phyloP scores from a whole-genome alignment of 2,888 invertebrate genomes.

The Philereme transversata region DNA sequence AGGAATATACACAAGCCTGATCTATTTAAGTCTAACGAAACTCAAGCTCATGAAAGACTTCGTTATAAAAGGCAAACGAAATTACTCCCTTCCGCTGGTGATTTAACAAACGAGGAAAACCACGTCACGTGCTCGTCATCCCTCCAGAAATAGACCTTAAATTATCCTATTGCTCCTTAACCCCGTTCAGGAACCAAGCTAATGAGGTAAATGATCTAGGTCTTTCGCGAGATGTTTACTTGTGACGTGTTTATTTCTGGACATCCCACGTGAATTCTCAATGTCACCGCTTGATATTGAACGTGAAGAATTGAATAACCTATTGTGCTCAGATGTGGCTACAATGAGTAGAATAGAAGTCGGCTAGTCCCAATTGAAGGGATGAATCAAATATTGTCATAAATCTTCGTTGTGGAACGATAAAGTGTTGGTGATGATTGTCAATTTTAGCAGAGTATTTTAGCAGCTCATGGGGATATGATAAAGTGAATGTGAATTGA shows the following conservation, averaged over 20 bases:
- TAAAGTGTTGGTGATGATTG: constrained; percentile 8
- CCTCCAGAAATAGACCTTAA: constrained; percentile 48
- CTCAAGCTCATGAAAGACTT: constrained; percentile 6
- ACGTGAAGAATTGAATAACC: constrained; percentile 10
- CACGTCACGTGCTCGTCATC: constrained; percentile 33
- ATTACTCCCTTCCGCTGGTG: constrained; percentile 31
- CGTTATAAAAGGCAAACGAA: constrained; percentile 27
- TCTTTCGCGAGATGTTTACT: constrained; percentile 44
- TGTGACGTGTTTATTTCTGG: constrained; percentile 32
- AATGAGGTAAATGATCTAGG: constrained; percentile 54
- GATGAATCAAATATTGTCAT: constrained; percentile 26
- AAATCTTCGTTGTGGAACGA: constrained; percentile 29
- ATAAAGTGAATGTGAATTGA: constrained; percentile 1
- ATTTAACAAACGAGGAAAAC: constrained; percentile 36
- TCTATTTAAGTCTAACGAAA: constrained; percentile 16
- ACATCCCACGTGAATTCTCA: constrained; percentile 29
- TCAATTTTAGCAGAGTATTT: constrained; percentile 16
- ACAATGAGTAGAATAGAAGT: constrained; percentile 1
- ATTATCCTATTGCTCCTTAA: constrained; percentile 49
- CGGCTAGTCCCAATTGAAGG: constrained; percentile 19
- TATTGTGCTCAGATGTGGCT: constrained; percentile 21
- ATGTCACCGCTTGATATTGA: constrained; percentile 28
- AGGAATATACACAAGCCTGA: not conserved
- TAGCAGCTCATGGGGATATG: not conserved
- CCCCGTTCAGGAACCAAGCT: constrained; percentile 50